Evolutionary conservation across 2,888 invertebrate genomes (phyloP), one percentile per base, ranked within the genome.

Genomic region (Eristalinus sepulchralis): DNA sequence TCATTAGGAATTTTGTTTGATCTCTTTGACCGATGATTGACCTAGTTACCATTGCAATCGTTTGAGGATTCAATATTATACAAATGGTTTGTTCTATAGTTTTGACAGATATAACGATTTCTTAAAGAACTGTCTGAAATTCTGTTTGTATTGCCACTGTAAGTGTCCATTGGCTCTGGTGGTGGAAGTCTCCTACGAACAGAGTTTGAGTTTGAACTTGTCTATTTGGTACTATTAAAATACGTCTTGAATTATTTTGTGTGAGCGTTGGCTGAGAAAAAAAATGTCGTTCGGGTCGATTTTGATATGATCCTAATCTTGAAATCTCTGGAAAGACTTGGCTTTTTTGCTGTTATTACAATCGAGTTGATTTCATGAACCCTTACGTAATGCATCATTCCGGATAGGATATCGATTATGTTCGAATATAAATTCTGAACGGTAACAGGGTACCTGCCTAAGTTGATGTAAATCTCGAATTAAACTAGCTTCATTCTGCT

Each of bases 381-480:
- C 2, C 39, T 64, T 2, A 64, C 64, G 22, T 64, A 36, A 22
- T 39, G 36, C 13, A 22, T 64, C 39, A 64, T 64, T 6, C 22
- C 36, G 13, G 39, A 64, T 39, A 24, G 2, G 24, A 64, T 39
- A 13, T 64, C 64, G 24, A 64, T 64, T 1, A 64, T 9, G 8
- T 24, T 9, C 2, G 36, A 36, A 22, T 64, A 39, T 11, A 64
- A 64, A 5, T 3, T 1, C 1, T 47, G 17, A 47, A 34, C 63
- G 47, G 63, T 60, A 63, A 34, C 27, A 60, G 36, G 64, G 39
- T 17, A 27, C n/a, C 24, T 76, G 36, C 27, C 10, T 34, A 11
- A 71, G 33, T 47, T 22, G 22, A 62, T 80, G 53, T 5, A 80
- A 31, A 17, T 67, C 59, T 34, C 33, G 53, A 1, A 66, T 67